Percentiles rank a stretch among this genome's conserved stretches.
These are phyloP conservation scores for Philereme transversata DNA, from an alignment of 2,888 invertebrate genomes.

Conservation along the genomic window DNA sequence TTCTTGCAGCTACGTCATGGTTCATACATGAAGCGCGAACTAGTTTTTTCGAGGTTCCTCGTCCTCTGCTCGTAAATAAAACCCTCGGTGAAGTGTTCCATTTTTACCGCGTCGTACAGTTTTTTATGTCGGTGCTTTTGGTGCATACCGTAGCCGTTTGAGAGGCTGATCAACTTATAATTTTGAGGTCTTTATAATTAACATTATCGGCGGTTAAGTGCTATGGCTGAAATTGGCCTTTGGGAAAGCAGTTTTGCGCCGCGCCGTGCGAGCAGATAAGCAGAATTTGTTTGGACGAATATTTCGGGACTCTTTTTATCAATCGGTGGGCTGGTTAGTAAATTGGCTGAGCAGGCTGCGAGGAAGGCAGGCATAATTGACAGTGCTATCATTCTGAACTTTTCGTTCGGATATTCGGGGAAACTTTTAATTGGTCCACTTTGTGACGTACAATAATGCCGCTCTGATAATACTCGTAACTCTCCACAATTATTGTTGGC, in stretches of 20 bases:
- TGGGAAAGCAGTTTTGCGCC: conserved; percentile 57
- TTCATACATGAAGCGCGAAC: conserved; percentile 83
- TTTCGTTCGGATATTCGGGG: conserved; percentile 78
- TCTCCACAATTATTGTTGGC: conserved; percentile 76
- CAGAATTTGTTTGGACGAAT: conserved; percentile 76
- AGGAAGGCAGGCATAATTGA: conserved; percentile 73
- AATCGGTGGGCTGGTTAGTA: conserved; percentile 69
- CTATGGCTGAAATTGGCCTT: conserved; percentile 58
- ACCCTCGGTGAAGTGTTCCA: conserved; percentile 67
- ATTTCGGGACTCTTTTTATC: conserved; percentile 79
- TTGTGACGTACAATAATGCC: conserved; percentile 78
- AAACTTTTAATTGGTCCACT: conserved; percentile 82
- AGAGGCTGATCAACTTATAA: conserved; percentile 53
- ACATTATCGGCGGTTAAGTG: conserved; percentile 62
- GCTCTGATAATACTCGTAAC: conserved; percentile 70
- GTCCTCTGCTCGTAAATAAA: conserved; percentile 66
- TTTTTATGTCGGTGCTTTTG: conserved; percentile 47
- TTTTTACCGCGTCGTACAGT: conserved; percentile 55
- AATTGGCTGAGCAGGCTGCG: conserved; percentile 73
- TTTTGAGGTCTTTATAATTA: conserved; percentile 64
- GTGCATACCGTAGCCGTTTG: conserved; percentile 32
- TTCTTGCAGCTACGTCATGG: conserved; percentile 80
- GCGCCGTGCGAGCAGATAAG: conserved; percentile 68
- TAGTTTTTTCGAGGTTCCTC: conserved; percentile 72
- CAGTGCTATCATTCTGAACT: conserved; percentile 80